These are phyloP conservation scores for Chymomyza procnemis DNA, from an alignment of 2,888 invertebrate genomes.

Conservation along the genomic window DNA sequence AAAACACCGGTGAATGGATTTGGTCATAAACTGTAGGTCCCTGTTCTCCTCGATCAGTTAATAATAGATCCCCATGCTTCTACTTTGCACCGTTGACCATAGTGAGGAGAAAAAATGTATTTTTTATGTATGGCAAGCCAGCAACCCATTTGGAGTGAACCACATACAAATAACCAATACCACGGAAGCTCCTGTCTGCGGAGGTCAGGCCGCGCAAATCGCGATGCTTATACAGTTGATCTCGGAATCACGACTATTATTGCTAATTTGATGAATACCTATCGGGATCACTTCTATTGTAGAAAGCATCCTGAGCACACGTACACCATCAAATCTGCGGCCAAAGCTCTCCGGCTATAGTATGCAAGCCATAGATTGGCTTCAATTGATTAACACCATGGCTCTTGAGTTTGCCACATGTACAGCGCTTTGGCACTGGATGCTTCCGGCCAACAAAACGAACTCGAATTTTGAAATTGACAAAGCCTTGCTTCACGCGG, in stretches of 20 bases:
- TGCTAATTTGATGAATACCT: constrained; percentile 83
- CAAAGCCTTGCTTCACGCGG: constrained; percentile 98
- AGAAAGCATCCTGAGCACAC: constrained; percentile 99
- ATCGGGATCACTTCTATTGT: constrained; percentile 97
- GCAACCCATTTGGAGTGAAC: too few relatives aligned
- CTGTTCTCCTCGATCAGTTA: too few relatives aligned
- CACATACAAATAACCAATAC: too few relatives aligned
- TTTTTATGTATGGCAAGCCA: too few relatives aligned
- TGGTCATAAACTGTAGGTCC: too few relatives aligned
- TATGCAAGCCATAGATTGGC: constrained; percentile 94
- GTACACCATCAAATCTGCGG: constrained; percentile 93
- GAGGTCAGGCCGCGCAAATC: constrained; percentile 98
- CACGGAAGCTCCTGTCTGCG: constrained; percentile 96
- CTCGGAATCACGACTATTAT: constrained; percentile 96
- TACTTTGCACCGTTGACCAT: too few relatives aligned
- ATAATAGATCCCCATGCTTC: too few relatives aligned
- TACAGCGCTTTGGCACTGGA: constrained; percentile 98
- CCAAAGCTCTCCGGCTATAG: constrained; percentile 99
- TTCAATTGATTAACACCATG: too few relatives aligned
- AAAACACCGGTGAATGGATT: too few relatives aligned
- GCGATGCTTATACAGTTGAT: constrained; percentile 99
- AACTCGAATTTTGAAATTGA: constrained; percentile 97
- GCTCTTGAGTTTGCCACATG: constrained; percentile 99
- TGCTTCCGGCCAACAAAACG: constrained; percentile 99
- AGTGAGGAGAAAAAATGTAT: too few relatives aligned